Percentiles rank a stretch among this genome's conserved stretches.
These are phyloP conservation scores for Aleadryas rufinucha DNA, from an alignment of 2,113 vertebrate genomes.

Conservation along the genomic window DNA sequence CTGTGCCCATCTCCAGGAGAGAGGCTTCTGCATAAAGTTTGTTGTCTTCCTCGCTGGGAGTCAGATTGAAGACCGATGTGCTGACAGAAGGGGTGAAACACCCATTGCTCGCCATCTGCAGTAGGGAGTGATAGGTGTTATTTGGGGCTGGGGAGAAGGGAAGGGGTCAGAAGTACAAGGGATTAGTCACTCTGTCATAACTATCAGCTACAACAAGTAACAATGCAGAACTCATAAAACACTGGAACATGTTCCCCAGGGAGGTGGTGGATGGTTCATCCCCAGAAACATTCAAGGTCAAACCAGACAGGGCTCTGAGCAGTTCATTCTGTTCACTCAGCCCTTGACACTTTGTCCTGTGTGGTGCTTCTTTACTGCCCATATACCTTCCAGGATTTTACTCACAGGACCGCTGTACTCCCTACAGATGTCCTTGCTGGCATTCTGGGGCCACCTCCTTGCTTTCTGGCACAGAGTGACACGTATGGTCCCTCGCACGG, in stretches of 20 bases:
- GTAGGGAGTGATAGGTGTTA: background rate
- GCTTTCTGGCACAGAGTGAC: slow-evolving; percentile 44
- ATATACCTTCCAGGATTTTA: background rate
- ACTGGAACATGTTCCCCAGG: background rate
- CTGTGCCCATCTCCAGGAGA: slow-evolving; percentile 59
- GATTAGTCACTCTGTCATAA: background rate
- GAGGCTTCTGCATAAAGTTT: slow-evolving; percentile 36
- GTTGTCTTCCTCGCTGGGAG: background rate
- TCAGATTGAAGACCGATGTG: slow-evolving; percentile 38
- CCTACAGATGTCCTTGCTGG: background rate
- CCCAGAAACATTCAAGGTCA: background rate
- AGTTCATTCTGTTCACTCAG: background rate
- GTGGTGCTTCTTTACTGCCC: background rate
- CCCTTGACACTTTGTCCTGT: background rate
- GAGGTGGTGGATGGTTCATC: background rate
- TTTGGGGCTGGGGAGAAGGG: background rate
- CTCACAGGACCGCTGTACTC: background rate
- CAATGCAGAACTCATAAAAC: background rate
- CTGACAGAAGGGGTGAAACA: slow-evolving; percentile 56
- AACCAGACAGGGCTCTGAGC: background rate
- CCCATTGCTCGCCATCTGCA: slow-evolving; percentile 41
- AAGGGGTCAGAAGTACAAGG: background rate
- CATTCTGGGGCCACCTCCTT: background rate
- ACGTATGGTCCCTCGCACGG: background rate
- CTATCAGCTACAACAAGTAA: background rate